These are phyloP conservation scores for Mythimna impura DNA, from an alignment of 2,888 invertebrate species.

Conservation along the genomic window DNA sequence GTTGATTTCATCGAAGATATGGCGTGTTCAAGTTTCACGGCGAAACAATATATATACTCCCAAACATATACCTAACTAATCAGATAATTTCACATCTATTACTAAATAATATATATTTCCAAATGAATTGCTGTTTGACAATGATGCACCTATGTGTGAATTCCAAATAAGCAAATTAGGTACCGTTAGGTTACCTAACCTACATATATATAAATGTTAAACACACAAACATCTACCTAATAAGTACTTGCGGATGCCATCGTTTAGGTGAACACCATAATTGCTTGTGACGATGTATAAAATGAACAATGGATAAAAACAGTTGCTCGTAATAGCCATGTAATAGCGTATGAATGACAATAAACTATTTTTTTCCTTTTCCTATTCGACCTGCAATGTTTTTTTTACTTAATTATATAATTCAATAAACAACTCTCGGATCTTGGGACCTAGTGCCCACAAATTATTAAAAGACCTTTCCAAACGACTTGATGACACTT, in stretches of 20 bases:
- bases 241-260: constrained; percentile 7
- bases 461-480: too few relatives aligned
- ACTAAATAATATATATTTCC: too few relatives aligned
- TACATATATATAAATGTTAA: background rate
- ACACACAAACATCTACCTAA: background rate
- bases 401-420: background rate
- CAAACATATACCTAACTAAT: background rate
- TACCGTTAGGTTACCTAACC: background rate
- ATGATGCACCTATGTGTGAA: background rate
- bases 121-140: background rate
- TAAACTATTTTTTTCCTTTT: background rate
- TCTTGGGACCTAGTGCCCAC: too few relatives aligned
- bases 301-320: background rate
- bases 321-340: background rate
- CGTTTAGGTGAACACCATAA: constrained; percentile 6
- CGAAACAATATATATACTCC: too few relatives aligned
- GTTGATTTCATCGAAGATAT: too few relatives aligned
- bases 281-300: constrained; percentile 3
- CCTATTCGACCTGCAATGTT: background rate
- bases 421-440: too few relatives aligned
- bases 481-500: too few relatives aligned
- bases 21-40: too few relatives aligned
- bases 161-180: background rate
- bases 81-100: background rate
- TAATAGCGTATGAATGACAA: background rate